These are phyloP conservation scores for Hypsibius dujardini DNA, from an alignment of 1,140 invertebrate genomes.

Conservation along the genomic window DNA sequence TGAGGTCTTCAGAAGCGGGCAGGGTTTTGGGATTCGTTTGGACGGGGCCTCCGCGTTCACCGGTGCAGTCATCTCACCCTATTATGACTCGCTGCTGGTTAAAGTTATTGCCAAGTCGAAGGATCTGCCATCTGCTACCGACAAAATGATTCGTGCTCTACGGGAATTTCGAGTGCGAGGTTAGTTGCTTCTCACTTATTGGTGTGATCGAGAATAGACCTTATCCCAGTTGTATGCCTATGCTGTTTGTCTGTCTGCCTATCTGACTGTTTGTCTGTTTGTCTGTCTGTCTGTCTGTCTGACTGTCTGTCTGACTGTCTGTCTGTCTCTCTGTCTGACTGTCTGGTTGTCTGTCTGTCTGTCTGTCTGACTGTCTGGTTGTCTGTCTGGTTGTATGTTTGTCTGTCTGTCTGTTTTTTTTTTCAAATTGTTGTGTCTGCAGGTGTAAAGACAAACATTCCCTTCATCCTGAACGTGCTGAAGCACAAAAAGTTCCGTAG, in stretches of 20 bases:
- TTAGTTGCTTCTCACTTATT: slow-evolving; percentile 27
- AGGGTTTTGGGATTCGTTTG: slow-evolving; percentile 96
- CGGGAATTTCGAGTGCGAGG: slow-evolving; percentile 84
- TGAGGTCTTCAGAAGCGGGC: slow-evolving; percentile 73
- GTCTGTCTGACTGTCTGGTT: no score
- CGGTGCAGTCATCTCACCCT: slow-evolving; percentile 90
- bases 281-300: no score
- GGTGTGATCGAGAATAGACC: not conserved
- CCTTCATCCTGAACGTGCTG: slow-evolving; percentile 89
- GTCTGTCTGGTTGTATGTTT: no score
- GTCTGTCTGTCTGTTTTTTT: slow-evolving; percentile 17
- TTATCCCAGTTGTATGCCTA: no score
- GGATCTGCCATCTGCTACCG: slow-evolving; percentile 68
- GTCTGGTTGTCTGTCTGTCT: no score
- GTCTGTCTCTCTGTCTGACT: no score
- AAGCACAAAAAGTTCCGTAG: slow-evolving; percentile 91
- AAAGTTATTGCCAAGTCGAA: slow-evolving; percentile 91
- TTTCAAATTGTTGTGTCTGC: slow-evolving; percentile 19
- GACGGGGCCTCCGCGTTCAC: slow-evolving; percentile 89
- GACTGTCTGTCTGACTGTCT: no score
- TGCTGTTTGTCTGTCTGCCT: no score
- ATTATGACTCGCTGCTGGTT: slow-evolving; percentile 91
- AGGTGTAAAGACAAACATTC: slow-evolving; percentile 69
- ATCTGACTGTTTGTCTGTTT: no score
- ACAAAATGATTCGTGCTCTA: slow-evolving; percentile 89